phyloP scores from a whole-genome alignment of 37 sponge, comb jelly and placozoan species.

The Trichoplax adhaerens region DNA sequence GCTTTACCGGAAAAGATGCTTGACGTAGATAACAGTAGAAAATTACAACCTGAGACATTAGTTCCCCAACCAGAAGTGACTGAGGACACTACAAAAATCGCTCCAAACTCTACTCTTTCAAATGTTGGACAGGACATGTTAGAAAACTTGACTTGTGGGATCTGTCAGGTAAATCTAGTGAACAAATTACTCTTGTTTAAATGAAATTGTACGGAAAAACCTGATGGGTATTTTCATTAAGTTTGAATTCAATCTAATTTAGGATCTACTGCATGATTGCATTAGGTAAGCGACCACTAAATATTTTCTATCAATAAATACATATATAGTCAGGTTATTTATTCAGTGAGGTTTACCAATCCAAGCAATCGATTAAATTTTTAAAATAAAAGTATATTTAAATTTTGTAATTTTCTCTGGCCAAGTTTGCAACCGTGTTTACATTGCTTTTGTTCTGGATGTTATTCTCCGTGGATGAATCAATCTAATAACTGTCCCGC shows the following conservation, averaged over 20 bases:
- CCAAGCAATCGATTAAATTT: no score
- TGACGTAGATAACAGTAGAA: background rate
- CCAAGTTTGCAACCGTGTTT: conserved; percentile 76
- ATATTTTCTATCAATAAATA: no score
- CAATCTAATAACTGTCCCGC: conserved; percentile 58
- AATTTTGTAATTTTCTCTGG: background rate
- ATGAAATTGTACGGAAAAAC: no score
- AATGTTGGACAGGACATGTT: conserved; percentile 14
- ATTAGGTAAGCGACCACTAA: no score
- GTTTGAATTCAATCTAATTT: no score
- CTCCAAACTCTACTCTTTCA: background rate
- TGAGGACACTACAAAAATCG: conserved; percentile 2
- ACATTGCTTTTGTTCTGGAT: conserved; percentile 84
- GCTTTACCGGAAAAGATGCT: no score
- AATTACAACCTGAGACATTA: background rate
- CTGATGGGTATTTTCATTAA: no score
- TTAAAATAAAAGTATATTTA: no score
- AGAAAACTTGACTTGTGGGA: conserved; percentile 53
- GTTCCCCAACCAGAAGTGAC: conserved; percentile 4
- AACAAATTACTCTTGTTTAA: background rate
- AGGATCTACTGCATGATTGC: no score
- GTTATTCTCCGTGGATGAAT: conserved; percentile 87
- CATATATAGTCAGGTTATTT: no score
- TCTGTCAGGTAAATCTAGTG: conserved; percentile 42
- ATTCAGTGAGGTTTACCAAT: no score